Percentiles rank a stretch among this genome's conserved stretches.
These are phyloP conservation scores for Pseudopipra pipra DNA, from an alignment of 2,113 vertebrate genomes.

Conservation along the genomic window DNA sequence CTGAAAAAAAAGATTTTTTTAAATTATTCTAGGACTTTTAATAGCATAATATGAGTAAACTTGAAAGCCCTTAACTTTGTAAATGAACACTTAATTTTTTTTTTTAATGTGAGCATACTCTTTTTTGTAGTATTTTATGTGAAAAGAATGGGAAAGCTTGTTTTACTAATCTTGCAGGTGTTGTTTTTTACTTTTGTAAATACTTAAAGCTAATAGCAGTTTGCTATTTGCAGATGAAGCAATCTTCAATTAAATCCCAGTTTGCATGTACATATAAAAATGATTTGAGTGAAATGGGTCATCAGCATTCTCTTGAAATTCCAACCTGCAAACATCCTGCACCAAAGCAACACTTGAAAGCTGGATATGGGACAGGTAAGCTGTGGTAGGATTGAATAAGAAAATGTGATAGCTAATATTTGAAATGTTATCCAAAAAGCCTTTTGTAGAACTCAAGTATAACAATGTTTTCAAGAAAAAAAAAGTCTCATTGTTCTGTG, in stretches of 20 bases:
- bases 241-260: slow-evolving; percentile 85
- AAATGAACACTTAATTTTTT: not conserved
- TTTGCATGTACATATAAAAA: slow-evolving; percentile 93
- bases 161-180: not conserved
- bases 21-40: not conserved
- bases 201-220: not conserved
- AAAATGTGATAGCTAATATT: not conserved
- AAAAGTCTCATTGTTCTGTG: not conserved
- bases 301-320: slow-evolving; percentile 61
- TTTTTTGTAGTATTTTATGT: not conserved
- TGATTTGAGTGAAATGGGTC: slow-evolving; percentile 34
- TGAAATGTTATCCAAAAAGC: not conserved
- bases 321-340: slow-evolving; percentile 63
- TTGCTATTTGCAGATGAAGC: slow-evolving; percentile 73
- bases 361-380: slow-evolving; percentile 57
- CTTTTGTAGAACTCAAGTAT: not conserved
- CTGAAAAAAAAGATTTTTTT: not conserved
- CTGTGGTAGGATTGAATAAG: not conserved
- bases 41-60: not conserved
- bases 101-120: not conserved
- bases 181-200: not conserved
- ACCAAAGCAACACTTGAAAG: slow-evolving; percentile 51
- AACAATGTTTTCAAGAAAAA: not conserved
- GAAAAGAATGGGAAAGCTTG: not conserved
- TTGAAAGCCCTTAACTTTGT: not conserved